phyloP scores from a whole-genome alignment of 2,113 vertebrate species.

The Macrotis lagotis region DNA sequence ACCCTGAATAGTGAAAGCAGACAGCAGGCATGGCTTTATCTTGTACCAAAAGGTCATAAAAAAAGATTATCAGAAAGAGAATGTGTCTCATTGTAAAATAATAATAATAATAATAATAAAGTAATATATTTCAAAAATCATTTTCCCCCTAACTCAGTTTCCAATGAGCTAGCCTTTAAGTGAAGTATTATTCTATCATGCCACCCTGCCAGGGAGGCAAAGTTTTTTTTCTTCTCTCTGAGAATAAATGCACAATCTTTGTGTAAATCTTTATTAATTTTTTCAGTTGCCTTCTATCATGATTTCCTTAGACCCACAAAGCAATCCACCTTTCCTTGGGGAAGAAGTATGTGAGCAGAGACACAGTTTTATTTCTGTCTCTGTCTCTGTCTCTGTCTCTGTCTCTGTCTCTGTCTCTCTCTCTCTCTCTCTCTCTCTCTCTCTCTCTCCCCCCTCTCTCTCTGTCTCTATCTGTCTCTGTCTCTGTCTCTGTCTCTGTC shows the following conservation, averaged over 20 bases:
- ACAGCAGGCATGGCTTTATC: constrained; percentile 80
- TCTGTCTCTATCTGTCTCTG: neutral
- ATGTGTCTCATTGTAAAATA: constrained; percentile 66
- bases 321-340: constrained; percentile 69
- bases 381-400: neutral
- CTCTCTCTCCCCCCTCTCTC: neutral
- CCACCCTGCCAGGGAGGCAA: constrained; percentile 64
- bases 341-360: constrained; percentile 65
- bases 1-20: constrained; percentile 81
- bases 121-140: constrained; percentile 17
- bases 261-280: constrained; percentile 66
- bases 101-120: constrained; percentile 66
- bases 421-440: neutral
- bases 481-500: neutral
- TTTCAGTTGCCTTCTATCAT: constrained; percentile 73
- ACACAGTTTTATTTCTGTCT: constrained; percentile 33
- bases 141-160: constrained; percentile 62
- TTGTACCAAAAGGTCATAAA: constrained; percentile 84
- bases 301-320: constrained; percentile 38
- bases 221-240: constrained; percentile 58
- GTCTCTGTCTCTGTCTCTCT: neutral
- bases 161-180: constrained; percentile 59
- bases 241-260: constrained; percentile 66
- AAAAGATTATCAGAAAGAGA: constrained; percentile 76
- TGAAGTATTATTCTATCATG: constrained; percentile 24